Evolutionary conservation across 2,113 vertebrate species (phyloP), one percentile per base, ranked within the genome.

Genomic region (Oceanites oceanicus): DNA sequence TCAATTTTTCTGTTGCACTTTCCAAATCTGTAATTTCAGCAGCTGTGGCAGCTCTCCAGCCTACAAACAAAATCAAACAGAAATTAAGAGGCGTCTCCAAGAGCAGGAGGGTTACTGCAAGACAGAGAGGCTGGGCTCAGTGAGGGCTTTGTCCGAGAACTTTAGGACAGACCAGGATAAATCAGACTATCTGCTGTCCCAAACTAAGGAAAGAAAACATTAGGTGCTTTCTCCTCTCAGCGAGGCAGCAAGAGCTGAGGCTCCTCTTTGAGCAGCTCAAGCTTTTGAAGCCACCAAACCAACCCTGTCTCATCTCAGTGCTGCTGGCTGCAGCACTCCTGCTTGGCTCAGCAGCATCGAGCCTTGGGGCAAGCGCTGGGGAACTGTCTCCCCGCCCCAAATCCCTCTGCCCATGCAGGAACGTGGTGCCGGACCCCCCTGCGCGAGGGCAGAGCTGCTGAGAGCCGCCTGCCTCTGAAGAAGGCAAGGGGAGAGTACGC

Each of bases 401-500:
- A 30, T 13, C 76, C 42, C 13, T 21, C n/a, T 80, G 26, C 20
- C 36, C 52, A 17, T 0, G 25, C 19, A 72, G 15, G n/a, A 29
- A 8, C 0, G 2, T 6, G 22, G 32, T 14, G 8, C 27, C 47
- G 19, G n/a, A 30, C 20, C 30, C 26, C 58, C 25, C 15, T 14
- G n/a, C 50, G 10, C 0, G 5, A 63, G 50, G 32, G 16, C 22
- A 15, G 52, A n/a, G 44, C 52, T 17, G 34, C 49, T 5, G 38
- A 30, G 30, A n/a, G 25, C 67, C 5, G 3, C 17, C 14, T 5
- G 15, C n/a, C 20, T 15, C 50, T 7, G 25, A 12, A 18, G 62
- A 32, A 15, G 0, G 0, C 26, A 2, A 7, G 0, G 3, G 70
- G 27, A 2, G 9, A 76, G 52, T 15, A 27, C 1, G 0, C 13